Evolutionary conservation across 2,888 invertebrate genomes (phyloP).

Genomic region (Agrilus cyanescens): DNA sequence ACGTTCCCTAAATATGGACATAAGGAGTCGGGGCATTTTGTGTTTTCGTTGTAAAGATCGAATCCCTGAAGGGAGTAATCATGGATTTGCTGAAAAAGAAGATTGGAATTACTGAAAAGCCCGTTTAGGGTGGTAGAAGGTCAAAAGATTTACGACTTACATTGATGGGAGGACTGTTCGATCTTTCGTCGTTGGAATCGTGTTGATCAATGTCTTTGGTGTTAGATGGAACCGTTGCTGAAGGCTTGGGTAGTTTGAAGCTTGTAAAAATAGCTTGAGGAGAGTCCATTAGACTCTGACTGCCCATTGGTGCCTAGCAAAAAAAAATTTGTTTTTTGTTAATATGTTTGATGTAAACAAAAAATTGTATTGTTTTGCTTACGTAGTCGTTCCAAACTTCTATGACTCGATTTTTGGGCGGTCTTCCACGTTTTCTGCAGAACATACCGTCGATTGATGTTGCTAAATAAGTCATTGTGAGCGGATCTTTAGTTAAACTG

Average conservation of each 20-base stretch:
- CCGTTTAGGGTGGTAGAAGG: background rate
- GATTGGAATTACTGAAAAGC: background rate
- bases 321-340: background rate
- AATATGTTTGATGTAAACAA: background rate
- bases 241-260: constrained; percentile 76
- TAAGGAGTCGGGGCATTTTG: constrained; percentile 60
- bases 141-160: constrained; percentile 26
- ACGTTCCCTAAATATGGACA: constrained; percentile 58
- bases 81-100: constrained; percentile 26
- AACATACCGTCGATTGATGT: constrained; percentile 85
- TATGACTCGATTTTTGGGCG: constrained; percentile 91
- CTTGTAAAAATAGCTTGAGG: constrained; percentile 89
- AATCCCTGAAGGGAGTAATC: constrained; percentile 51
- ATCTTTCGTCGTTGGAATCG: constrained; percentile 31
- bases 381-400: constrained; percentile 82
- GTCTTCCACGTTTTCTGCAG: constrained; percentile 83
- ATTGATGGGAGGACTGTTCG: constrained; percentile 30
- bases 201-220: constrained; percentile 28
- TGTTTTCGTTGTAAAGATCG: constrained; percentile 46
- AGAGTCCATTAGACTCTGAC: constrained; percentile 42
- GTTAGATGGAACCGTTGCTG: constrained; percentile 23
- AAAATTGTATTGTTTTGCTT: constrained; percentile 31
- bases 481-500: constrained; percentile 34
- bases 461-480: constrained; percentile 44
- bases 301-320: constrained; percentile 29